Evolutionary conservation across 2,113 vertebrate genomes (phyloP).

Genomic region (rat (Rattus norvegicus)): GRCr8 NC_086032.1:63276001-63276500

Average conservation of each 20-base stretch:
- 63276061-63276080: slow-evolving; percentile 61
- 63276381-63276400: slow-evolving; percentile 72
- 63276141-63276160: slow-evolving; percentile 46
- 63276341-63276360: slow-evolving; percentile 15
- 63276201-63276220: slow-evolving; percentile 68
- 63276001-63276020: slow-evolving; percentile 73
- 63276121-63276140: slow-evolving; percentile 69
- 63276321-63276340: slow-evolving; percentile 52
- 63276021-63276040: slow-evolving; percentile 31
- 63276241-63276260: slow-evolving; percentile 4
- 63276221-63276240: slow-evolving; percentile 66
- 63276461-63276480: slow-evolving; percentile 77
- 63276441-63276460: slow-evolving; percentile 80
- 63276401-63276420: slow-evolving; percentile 72
- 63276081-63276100: slow-evolving; percentile 54
- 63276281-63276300: neutral
- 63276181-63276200: slow-evolving; percentile 56
- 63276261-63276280: slow-evolving; percentile 56
- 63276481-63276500: slow-evolving; percentile 78
- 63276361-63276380: slow-evolving; percentile 69
- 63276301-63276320: neutral
- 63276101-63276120: slow-evolving; percentile 57
- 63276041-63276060: slow-evolving; percentile 51
- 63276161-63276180: slow-evolving; percentile 65
- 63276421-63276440: slow-evolving; percentile 70